These are phyloP conservation scores for Syngnathus typhle DNA, from an alignment of 2,113 vertebrate genomes.

Conservation along the genomic window DNA sequence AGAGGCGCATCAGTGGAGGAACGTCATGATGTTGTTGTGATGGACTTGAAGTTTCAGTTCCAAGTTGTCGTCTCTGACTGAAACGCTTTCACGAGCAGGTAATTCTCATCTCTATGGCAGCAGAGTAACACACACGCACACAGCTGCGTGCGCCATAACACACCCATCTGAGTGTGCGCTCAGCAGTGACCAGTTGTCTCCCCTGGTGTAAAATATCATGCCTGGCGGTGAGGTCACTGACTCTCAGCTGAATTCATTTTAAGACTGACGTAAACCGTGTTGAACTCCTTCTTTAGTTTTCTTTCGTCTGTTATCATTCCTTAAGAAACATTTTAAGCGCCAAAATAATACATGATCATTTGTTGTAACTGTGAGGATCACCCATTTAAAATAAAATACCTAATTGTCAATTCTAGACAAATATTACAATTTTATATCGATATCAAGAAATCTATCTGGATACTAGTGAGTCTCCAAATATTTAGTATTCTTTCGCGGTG, in stretches of 20 bases:
- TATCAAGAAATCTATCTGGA: not conserved
- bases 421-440: not conserved
- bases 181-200: constrained; percentile 39
- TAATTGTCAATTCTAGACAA: not conserved
- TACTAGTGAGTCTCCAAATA: not conserved
- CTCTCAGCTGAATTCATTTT: constrained; percentile 17
- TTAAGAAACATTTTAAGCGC: not conserved
- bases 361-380: not conserved
- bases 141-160: constrained; percentile 22
- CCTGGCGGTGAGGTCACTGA: constrained; percentile 45
- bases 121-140: not conserved
- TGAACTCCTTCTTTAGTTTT: constrained; percentile 23
- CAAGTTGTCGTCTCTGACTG: not conserved
- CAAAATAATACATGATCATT: not conserved
- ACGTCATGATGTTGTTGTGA: no score
- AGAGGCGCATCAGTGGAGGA: not conserved
- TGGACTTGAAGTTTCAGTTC: not conserved
- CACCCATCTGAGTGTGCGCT: constrained; percentile 42
- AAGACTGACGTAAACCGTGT: constrained; percentile 28
- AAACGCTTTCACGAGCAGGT: not conserved
- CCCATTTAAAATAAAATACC: not conserved
- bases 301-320: not conserved
- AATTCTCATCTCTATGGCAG: constrained; percentile 7
- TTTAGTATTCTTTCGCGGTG: not conserved
- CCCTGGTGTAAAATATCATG: constrained; percentile 29